phyloP scores from a whole-genome alignment of 2,797 vertebrate genomes.

The Monodelphis domestica region DNA sequence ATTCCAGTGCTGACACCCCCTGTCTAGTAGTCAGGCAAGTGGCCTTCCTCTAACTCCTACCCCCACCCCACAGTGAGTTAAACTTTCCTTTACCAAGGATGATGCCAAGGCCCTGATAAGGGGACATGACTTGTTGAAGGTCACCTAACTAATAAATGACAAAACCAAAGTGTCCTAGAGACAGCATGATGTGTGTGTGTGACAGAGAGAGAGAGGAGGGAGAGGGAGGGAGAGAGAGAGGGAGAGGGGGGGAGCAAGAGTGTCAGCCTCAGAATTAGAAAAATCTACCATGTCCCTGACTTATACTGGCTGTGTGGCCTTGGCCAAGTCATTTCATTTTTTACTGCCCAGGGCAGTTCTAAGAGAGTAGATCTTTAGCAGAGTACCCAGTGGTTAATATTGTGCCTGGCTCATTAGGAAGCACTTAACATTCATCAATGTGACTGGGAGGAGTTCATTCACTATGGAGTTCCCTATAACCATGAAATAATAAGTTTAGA shows the following conservation, averaged over 20 bases:
- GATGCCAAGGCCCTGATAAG: no score
- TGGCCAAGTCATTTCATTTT: constrained; percentile 41
- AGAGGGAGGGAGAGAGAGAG: no score
- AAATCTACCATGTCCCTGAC: not conserved
- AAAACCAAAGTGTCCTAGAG: not conserved
- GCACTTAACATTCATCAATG: not conserved
- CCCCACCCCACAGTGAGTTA: not conserved
- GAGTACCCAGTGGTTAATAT: no score
- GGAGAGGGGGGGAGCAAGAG: no score
- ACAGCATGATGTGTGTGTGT: not conserved
- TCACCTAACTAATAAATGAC: no score
- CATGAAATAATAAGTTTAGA: not conserved
- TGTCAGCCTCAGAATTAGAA: constrained; percentile 41
- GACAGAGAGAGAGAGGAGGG: no score
- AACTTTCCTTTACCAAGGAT: not conserved
- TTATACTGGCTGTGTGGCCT: constrained; percentile 13
- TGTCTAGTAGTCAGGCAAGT: not conserved
- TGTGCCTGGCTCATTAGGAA: not conserved
- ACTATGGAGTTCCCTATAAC: no score
- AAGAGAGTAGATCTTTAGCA: not conserved
- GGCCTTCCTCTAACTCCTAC: not conserved
- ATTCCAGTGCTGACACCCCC: not conserved
- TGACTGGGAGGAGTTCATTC: not conserved
- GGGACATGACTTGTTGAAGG: no score
- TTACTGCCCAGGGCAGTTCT: not conserved